Evolutionary conservation across 2,113 vertebrate genomes (phyloP), one percentile per base, ranked within the genome.

Genomic region (Orthonyx spaldingii): DNA sequence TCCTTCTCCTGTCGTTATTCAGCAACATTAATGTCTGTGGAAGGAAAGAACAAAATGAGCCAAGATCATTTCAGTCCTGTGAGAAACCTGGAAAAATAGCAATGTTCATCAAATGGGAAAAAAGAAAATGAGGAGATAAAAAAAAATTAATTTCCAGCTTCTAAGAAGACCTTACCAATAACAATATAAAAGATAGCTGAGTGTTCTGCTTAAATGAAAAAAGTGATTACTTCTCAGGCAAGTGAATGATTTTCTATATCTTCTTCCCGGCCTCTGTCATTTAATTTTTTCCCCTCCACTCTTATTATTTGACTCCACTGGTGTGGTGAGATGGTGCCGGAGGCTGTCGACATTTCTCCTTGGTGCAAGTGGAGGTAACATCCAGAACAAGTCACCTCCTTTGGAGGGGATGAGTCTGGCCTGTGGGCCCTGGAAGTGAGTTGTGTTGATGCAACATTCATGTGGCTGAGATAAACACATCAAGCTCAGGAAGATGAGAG

Each of bases 141-240:
- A 80, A 70, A 81, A 80, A 65, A 61, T 64, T 85, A 69, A 96
- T 95, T 96, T 96, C 86, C 82, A 96, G 57, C 39, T 93, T 93
- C 89, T 89, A 93, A 87, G 56, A 92, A 78, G 41, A 66, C 86
- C 53, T 95, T 55, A 88, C 79, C 71, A 94, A 85, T 80, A 94
- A 42, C 70, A 89, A 47, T 83, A 87, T 69, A 85, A 93, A 91
- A 90, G 79, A 89, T 37, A 89, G 55, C 68, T 56, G 61, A 87
- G 44, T 79, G 83, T 85, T 95, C 80, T 92, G 74, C 69, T 96
- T 74, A 93, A 95, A 96, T 86, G 95, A 94, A 80, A 88, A 72
- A 88, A 94, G 64, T 64, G 41, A 94, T 97, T 87, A 78, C 59
- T 96, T 91, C 1, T 0, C 28, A 65, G 79, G 44, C 80, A 84